These are phyloP conservation scores for Theristicus caerulescens DNA, from an alignment of 2,113 vertebrate species.

Conservation along the genomic window DNA sequence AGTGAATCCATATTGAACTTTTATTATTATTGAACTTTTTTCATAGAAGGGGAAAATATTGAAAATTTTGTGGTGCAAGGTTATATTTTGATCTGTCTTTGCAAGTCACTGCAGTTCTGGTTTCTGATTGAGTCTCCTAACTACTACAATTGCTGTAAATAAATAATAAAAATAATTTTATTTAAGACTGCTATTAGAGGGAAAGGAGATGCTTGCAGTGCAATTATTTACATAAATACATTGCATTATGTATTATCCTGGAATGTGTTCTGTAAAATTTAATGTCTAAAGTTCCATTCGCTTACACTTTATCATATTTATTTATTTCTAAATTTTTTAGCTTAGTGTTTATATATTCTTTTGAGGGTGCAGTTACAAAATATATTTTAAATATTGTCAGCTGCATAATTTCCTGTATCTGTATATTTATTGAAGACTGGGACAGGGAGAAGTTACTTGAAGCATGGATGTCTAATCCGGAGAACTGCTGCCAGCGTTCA, in stretches of 20 bases:
- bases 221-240: not conserved
- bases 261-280: not conserved
- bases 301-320: not conserved
- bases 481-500: slow-evolving; percentile 95
- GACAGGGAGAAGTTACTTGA: slow-evolving; percentile 97
- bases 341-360: not conserved
- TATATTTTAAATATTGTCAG: not conserved
- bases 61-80: not conserved
- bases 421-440: slow-evolving; percentile 83
- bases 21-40: not conserved
- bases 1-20: not conserved
- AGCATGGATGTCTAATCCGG: slow-evolving; percentile 96
- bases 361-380: not conserved
- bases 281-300: not conserved
- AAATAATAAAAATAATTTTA: not conserved
- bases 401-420: not conserved
- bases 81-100: not conserved
- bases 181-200: not conserved
- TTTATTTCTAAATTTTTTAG: not conserved
- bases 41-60: not conserved
- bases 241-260: not conserved
- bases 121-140: not conserved
- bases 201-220: not conserved
- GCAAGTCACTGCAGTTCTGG: not conserved
- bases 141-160: not conserved